Evolutionary conservation across 1,140 invertebrate species (phyloP).

Genomic region (Andricus grossulariae): DNA sequence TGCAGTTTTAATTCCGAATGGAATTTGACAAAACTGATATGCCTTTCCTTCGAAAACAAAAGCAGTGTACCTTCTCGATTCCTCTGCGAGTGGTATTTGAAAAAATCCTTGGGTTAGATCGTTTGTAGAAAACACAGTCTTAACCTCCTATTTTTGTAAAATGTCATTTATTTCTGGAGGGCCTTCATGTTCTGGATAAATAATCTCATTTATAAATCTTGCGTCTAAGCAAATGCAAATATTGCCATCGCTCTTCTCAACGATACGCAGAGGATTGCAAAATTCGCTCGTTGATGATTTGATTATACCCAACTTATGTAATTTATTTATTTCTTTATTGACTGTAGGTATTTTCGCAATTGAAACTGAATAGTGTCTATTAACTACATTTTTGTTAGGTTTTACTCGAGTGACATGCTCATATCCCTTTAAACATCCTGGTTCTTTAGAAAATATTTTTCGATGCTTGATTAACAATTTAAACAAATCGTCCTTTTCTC

Average conservation of each 20-base stretch:
- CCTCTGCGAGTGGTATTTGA: slow-evolving; percentile 16
- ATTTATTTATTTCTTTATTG: background rate
- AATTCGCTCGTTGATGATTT: too few relatives aligned
- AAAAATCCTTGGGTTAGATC: background rate
- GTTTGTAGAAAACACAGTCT: background rate
- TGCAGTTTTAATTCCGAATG: background rate
- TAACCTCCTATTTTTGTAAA: background rate
- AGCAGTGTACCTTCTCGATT: background rate
- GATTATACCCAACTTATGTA: too few relatives aligned
- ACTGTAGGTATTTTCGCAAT: background rate
- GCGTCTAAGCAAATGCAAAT: too few relatives aligned
- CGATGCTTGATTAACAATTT: too few relatives aligned
- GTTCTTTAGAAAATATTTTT: background rate
- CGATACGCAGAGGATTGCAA: too few relatives aligned
- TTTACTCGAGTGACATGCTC: too few relatives aligned
- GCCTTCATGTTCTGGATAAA: too few relatives aligned
- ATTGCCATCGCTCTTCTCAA: too few relatives aligned
- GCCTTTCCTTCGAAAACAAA: background rate
- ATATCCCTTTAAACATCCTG: background rate
- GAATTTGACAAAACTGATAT: background rate
- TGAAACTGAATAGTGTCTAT: too few relatives aligned
- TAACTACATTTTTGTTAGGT: too few relatives aligned
- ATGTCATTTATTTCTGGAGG: too few relatives aligned
- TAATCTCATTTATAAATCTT: too few relatives aligned
- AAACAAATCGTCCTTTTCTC: background rate